A percentile compares a stretch with the other conserved stretches of the same genome.
These are phyloP conservation scores for Trachelus stipa DNA, from an alignment of 2,888 invertebrate species.

Conservation along the genomic window DNA sequence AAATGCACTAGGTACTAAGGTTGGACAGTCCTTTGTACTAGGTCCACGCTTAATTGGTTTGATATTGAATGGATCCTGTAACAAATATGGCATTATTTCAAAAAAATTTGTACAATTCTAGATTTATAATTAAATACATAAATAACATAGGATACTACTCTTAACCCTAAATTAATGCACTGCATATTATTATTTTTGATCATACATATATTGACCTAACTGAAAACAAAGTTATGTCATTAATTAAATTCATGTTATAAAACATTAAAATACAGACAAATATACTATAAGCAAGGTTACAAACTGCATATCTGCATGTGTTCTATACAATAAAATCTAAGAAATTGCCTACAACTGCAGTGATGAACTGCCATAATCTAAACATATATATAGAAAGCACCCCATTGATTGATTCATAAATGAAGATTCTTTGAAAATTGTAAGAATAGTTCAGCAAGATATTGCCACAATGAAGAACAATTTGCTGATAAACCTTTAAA, in stretches of 20 bases:
- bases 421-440: background rate
- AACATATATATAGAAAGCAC: background rate
- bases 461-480: background rate
- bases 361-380: background rate
- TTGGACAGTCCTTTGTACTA: slow-evolving; percentile 88
- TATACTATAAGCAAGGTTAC: background rate
- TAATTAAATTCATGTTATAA: background rate
- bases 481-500: background rate
- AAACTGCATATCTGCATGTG: background rate
- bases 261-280: background rate
- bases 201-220: background rate
- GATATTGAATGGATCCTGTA: slow-evolving; percentile 83
- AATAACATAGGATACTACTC: background rate
- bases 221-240: background rate
- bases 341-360: background rate
- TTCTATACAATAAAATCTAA: background rate
- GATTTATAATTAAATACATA: background rate
- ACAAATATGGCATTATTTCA: slow-evolving; percentile 19
- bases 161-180: background rate
- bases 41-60: slow-evolving; percentile 83
- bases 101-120: background rate
- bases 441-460: background rate
- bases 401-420: background rate
- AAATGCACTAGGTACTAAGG: slow-evolving; percentile 89
- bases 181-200: background rate